Evolutionary conservation across 2,797 vertebrate species (phyloP), one percentile per base, ranked within the genome.

Genomic region (Arremon brunneinucha): DNA sequence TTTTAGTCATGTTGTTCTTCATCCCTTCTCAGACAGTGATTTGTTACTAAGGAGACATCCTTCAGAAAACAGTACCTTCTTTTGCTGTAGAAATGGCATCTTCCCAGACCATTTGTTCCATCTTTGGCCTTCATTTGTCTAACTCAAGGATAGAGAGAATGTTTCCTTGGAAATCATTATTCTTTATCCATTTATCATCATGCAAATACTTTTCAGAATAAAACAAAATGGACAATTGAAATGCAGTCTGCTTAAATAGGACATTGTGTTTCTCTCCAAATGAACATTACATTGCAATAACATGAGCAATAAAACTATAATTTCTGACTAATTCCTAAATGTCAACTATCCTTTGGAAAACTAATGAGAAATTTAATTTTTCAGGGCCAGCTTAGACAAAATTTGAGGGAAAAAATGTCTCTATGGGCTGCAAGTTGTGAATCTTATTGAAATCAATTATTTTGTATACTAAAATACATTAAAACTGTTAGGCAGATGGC

Each of bases 321-420:
- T 94, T 94, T 90, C 41, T 89, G 87, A 89, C 46, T 91, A 89
- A 93, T 94, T 89, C 37, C 24, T 94, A 93, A 94, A 92, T 93
- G 76, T 94, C 79, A 95, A 65, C 26, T 92, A 20, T 90, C 50
- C 35, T 75, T 93, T 93, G 52, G 52, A 93, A 96, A 96, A 79
- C 27, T 94, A 93, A 95, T 67, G 59, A 91, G 17, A 87, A 94
- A 75, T 89, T 35, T 64, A 84, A 90, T 95, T 87, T 43, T 85
- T 91, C 37, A 79, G 93, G 71, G 37, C 55, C 22, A 68, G 11
- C 27, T 72, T 91, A 44, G 35, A 81, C 19, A 89, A 85, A 96
- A 94, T 27, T 67, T 89, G 60, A 55, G 13, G 46, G 34, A 9
- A 23, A 23, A 91, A 86, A 50, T 6, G 7, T 65, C 49, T 71